Evolutionary conservation across 30 jellyfish, hydroid and myxozoan species (phyloP), one percentile per base, ranked within the genome.

Genomic region (Euphysa ruthae): DNA sequence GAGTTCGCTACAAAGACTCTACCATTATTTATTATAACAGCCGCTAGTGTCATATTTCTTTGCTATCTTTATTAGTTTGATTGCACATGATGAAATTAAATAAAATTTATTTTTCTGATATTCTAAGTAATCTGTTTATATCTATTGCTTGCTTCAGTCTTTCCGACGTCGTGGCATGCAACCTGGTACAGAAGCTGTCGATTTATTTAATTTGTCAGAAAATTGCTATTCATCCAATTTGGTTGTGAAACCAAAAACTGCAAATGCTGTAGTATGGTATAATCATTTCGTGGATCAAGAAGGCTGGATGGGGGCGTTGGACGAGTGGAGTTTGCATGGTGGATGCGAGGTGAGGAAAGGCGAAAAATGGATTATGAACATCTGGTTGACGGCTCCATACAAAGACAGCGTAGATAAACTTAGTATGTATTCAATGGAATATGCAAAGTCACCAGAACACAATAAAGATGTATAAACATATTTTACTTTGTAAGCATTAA

Each of bases 301-400:
- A 57, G 84, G 84, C 25, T 79, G 85, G 84, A 70, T 89, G 32
- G 98, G 98, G 14, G 82, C 63, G 24, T 33, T 82, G 77, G 98
- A 89, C 42, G 71, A 58, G 29, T 72, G 69, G 71, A 73, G 93
- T 56, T 57, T 81, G 32, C 98, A 89, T 62, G 98, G 98, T 1
- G 98, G 98, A 55, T 89, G 98, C 76, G 98, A 89, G 61, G 98
- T 89, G 43, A 60, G 66, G 38, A 76, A 81, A 69, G 98, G 98
- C 0, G 95, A 88, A 54, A 89, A 89, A 77, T 89, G 98, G 98
- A 81, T 89, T n/a, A 68, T 81, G 51, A 89, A 79, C 66, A 70
- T 76, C n/a, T 89, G 98, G 98, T 46, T 89, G 24, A 74, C 98
- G 0, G 93, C 95, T 1, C 93, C 98, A 3, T 85, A 77, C 50